phyloP scores from a whole-genome alignment of 2,797 vertebrate genomes.

The Alfaro cultratus region DNA sequence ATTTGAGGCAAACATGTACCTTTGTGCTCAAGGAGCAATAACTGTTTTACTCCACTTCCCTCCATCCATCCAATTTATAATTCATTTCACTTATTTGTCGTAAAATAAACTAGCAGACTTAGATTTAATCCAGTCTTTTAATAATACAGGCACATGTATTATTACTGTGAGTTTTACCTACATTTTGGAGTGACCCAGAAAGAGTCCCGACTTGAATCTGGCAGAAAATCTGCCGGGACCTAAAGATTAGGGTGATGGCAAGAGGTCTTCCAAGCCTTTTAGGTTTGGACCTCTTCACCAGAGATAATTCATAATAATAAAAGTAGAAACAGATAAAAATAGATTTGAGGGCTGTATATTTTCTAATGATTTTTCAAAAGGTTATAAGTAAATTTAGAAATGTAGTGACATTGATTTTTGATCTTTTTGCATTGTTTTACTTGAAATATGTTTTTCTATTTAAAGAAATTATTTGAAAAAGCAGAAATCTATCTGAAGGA shows the following conservation, averaged over 20 bases:
- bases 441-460: not conserved
- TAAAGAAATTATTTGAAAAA: not conserved
- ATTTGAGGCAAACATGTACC: not conserved
- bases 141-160: not conserved
- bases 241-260: not conserved
- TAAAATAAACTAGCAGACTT: not conserved
- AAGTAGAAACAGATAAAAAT: too few relatives aligned
- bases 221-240: not conserved
- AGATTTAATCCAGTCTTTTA: not conserved
- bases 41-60: not conserved
- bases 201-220: too few relatives aligned
- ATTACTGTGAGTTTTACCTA: too few relatives aligned
- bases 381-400: not conserved
- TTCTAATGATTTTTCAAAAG: not conserved
- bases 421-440: not conserved
- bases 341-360: not conserved
- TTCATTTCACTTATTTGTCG: not conserved
- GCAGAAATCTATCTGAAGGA: not conserved
- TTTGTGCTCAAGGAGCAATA: not conserved
- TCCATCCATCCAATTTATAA: not conserved
- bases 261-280: not conserved
- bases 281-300: not conserved
- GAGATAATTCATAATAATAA: too few relatives aligned
- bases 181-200: too few relatives aligned
- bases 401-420: not conserved